Evolutionary conservation across 2,113 vertebrate genomes (phyloP).

Genomic region (Erythrocercus mccallii): DNA sequence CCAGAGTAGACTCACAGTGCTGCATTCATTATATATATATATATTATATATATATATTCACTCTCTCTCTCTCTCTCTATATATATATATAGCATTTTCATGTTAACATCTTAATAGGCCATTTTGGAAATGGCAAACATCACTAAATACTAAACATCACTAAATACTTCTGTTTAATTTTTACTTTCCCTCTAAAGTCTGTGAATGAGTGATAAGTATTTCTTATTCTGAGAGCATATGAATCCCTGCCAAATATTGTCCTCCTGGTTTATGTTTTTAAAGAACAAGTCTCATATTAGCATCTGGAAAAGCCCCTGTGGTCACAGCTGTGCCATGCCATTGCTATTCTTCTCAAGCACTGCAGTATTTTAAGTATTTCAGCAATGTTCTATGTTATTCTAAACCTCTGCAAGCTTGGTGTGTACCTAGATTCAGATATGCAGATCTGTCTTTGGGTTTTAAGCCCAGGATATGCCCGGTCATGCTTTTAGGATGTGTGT

Average conservation of each 20-base stretch:
- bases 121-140: background rate
- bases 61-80: no score
- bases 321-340: background rate
- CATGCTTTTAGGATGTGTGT: background rate
- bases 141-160: background rate
- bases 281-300: background rate
- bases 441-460: background rate
- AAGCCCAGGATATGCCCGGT: background rate
- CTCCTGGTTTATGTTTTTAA: background rate
- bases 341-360: background rate
- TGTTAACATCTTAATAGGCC: background rate
- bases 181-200: background rate
- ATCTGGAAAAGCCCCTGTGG: background rate
- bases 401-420: background rate
- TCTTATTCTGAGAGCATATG: background rate
- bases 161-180: background rate
- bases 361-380: background rate
- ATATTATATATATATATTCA: no score
- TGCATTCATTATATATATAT: background rate
- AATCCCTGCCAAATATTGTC: background rate
- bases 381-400: background rate
- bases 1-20: background rate
- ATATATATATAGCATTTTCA: background rate
- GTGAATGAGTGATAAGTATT: background rate
- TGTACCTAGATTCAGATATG: background rate